Conservation (phyloP, 2,113 vertebrate species). For the Crotalus tigris region DNA sequence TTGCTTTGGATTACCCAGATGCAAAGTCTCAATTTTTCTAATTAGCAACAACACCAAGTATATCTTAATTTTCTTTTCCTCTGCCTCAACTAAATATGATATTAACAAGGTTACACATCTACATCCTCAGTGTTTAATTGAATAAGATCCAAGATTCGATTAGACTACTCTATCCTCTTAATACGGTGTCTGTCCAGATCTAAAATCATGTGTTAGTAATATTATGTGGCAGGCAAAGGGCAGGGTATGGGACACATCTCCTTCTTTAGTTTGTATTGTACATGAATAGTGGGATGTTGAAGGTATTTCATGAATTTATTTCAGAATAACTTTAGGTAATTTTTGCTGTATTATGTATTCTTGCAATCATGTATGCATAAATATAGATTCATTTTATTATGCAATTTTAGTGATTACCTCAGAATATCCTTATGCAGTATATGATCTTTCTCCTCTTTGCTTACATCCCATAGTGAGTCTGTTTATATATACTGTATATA, state of each 20-base stretch:
- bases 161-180: slow-evolving; percentile 58
- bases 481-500: neutral
- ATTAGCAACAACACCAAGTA: slow-evolving; percentile 80
- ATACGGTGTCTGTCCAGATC: slow-evolving; percentile 52
- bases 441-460: neutral
- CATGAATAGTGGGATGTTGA: neutral
- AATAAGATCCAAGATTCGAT: slow-evolving; percentile 72
- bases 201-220: slow-evolving; percentile 32
- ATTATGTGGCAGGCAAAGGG: slow-evolving; percentile 35
- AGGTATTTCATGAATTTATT: neutral
- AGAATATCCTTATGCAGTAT: neutral
- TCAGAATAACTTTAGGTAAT: neutral
- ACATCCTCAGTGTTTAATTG: slow-evolving; percentile 71
- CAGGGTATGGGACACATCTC: neutral
- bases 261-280: neutral
- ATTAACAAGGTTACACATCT: slow-evolving; percentile 80
- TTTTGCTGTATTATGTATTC: neutral
- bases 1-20: slow-evolving; percentile 77
- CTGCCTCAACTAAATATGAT: slow-evolving; percentile 78
- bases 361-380: rapidly evolving
- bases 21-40: slow-evolving; percentile 83
- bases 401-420: neutral
- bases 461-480: neutral
- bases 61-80: slow-evolving; percentile 81
- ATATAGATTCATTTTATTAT: neutral